Conservation (phyloP, 2,797 vertebrate species). For the Naso thynnoides region DNA sequence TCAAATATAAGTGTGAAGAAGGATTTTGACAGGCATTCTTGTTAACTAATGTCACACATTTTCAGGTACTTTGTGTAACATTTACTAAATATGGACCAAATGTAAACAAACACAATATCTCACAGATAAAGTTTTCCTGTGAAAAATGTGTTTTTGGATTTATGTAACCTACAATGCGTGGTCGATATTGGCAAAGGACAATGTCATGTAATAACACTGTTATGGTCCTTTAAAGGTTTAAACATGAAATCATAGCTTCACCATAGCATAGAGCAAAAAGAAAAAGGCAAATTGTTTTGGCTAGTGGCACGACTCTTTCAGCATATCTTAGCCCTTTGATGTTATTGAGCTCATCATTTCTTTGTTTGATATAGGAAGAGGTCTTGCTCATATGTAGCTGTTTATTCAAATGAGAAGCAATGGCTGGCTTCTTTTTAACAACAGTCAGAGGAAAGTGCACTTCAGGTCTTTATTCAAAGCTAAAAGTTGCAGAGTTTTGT, state of each 20-base stretch:
- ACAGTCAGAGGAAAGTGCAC: conserved; percentile 20
- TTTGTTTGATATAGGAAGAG: conserved; percentile 28
- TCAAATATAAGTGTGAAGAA: no score
- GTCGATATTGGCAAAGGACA: no score
- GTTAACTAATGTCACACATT: no score
- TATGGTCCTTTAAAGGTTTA: no score
- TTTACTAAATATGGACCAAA: no score
- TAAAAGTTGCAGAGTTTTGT: conserved; percentile 22
- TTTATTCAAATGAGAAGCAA: conserved; percentile 20
- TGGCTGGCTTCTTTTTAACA: conserved; percentile 16
- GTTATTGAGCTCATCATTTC: conserved; percentile 13
- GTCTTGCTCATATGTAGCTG: conserved; percentile 16
- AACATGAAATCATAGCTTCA: not conserved
- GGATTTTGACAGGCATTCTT: no score
- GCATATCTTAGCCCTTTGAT: conserved; percentile 29
- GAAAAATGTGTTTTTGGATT: no score
- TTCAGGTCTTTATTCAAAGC: conserved; percentile 21
- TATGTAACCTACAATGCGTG: no score
- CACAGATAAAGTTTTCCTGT: no score
- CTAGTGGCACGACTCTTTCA: conserved; percentile 7
- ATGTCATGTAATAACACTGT: no score
- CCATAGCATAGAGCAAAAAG: not conserved
- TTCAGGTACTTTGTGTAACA: no score
- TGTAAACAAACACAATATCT: no score
- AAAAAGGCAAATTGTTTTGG: conserved; percentile 4